Conservation (phyloP, 2,113 vertebrate species). For the Callaeas wilsoni region DNA sequence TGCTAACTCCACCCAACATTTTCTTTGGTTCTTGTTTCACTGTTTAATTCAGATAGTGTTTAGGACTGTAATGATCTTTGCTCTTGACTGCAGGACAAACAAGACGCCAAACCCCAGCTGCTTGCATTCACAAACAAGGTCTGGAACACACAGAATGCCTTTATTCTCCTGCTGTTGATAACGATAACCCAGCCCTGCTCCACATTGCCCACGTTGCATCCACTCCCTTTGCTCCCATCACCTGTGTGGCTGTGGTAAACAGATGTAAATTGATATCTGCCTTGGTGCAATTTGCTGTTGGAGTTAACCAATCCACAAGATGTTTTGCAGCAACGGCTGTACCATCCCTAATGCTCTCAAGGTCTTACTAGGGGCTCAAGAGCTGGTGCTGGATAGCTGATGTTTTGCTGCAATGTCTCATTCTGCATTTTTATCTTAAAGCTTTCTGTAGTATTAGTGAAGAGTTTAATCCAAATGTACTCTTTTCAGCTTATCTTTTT, state of each 20-base stretch:
- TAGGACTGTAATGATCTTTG: not conserved
- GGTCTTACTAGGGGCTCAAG: not conserved
- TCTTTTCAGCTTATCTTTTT: not conserved
- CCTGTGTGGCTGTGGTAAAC: constrained; percentile 45
- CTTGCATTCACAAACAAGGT: not conserved
- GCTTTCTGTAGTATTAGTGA: not conserved
- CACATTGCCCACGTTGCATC: not conserved
- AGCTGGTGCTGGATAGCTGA: not conserved
- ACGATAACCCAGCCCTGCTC: not conserved
- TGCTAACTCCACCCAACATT: not conserved
- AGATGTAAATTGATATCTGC: not conserved
- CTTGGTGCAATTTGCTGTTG: not conserved
- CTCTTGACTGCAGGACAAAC: not conserved
- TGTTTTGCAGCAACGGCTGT: not conserved
- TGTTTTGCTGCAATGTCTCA: not conserved
- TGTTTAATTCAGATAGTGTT: not conserved
- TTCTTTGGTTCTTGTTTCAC: not conserved
- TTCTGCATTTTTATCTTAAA: not conserved
- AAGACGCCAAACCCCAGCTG: not conserved
- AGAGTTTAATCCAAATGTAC: not conserved
- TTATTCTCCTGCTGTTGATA: not conserved
- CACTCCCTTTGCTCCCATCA: constrained; percentile 18
- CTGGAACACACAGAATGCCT: not conserved
- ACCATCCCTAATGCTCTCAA: not conserved
- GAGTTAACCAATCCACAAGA: not conserved